Evolutionary conservation across 2,888 invertebrate genomes (phyloP).

Genomic region (Drosophila formosana): DNA sequence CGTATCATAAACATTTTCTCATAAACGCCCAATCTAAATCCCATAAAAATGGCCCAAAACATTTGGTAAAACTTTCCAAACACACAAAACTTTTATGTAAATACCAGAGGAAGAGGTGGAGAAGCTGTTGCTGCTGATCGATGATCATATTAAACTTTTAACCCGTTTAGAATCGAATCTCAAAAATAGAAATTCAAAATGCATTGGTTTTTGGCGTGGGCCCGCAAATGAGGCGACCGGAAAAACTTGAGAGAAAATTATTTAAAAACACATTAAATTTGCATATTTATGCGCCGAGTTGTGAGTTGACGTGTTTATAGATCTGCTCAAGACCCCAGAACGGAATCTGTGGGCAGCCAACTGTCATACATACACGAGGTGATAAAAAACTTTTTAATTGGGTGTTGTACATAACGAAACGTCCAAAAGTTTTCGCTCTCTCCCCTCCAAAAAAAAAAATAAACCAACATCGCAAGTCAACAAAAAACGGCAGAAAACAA

Average conservation of each 20-base stretch:
- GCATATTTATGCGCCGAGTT: slow-evolving; percentile 72
- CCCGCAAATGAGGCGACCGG: slow-evolving; percentile 58
- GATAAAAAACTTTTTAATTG: slow-evolving; percentile 78
- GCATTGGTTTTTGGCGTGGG: slow-evolving; percentile 58
- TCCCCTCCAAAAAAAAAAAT: background rate
- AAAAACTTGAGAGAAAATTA: slow-evolving; percentile 66
- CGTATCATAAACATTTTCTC: slow-evolving; percentile 67
- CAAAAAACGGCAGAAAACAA: background rate
- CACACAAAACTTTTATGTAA: slow-evolving; percentile 51
- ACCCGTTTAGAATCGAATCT: slow-evolving; percentile 68
- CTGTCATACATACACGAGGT: slow-evolving; percentile 70
- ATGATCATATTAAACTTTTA: slow-evolving; percentile 68
- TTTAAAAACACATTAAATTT: slow-evolving; percentile 77
- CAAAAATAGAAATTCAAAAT: slow-evolving; percentile 55
- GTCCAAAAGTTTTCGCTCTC: slow-evolving; percentile 33
- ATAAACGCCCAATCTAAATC: slow-evolving; percentile 74
- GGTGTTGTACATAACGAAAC: slow-evolving; percentile 61
- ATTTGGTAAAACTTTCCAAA: slow-evolving; percentile 66
- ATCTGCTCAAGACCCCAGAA: slow-evolving; percentile 34
- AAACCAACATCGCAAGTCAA: background rate
- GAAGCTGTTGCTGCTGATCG: slow-evolving; percentile 58
- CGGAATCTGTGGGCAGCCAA: slow-evolving; percentile 60
- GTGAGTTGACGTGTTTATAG: slow-evolving; percentile 74
- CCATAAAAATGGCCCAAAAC: slow-evolving; percentile 55
- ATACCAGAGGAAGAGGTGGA: background rate